phyloP scores from a whole-genome alignment of 2,888 invertebrate species.

The Aporophyla lueneburgensis region DNA sequence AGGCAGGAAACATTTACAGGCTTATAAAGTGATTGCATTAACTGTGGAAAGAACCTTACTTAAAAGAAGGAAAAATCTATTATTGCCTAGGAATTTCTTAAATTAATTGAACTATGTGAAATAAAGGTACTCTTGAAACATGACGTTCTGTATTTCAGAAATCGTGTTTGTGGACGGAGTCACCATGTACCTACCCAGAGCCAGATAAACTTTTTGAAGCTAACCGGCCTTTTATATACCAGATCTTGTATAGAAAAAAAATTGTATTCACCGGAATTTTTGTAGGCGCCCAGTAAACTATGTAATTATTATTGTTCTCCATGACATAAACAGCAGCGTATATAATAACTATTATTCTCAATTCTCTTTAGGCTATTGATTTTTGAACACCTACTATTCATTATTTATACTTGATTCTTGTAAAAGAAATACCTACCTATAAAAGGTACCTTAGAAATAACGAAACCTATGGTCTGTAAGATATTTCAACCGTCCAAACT shows the following conservation, averaged over 20 bases:
- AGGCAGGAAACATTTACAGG: too few relatives aligned
- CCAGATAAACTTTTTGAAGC: slow-evolving; percentile 26
- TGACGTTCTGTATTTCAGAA: background rate
- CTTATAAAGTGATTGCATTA: background rate
- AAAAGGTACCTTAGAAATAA: background rate
- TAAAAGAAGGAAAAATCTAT: background rate
- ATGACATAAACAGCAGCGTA: background rate
- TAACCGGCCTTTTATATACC: slow-evolving; percentile 30
- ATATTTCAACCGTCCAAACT: background rate
- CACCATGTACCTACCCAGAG: background rate
- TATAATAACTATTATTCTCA: background rate
- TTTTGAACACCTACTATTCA: background rate
- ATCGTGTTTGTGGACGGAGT: fast-evolving
- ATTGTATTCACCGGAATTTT: background rate
- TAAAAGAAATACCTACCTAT: background rate
- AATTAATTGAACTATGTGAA: background rate
- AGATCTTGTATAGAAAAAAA: background rate
- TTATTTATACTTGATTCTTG: background rate
- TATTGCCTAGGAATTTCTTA: background rate
- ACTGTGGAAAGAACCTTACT: background rate
- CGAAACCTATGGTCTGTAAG: background rate
- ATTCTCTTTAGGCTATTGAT: background rate
- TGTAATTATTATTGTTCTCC: background rate
- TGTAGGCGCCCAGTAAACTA: background rate
- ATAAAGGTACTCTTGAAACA: background rate